phyloP scores from a whole-genome alignment of 35 echinoderm and acorn worm species.

The Ophioderma brevispina region DNA sequence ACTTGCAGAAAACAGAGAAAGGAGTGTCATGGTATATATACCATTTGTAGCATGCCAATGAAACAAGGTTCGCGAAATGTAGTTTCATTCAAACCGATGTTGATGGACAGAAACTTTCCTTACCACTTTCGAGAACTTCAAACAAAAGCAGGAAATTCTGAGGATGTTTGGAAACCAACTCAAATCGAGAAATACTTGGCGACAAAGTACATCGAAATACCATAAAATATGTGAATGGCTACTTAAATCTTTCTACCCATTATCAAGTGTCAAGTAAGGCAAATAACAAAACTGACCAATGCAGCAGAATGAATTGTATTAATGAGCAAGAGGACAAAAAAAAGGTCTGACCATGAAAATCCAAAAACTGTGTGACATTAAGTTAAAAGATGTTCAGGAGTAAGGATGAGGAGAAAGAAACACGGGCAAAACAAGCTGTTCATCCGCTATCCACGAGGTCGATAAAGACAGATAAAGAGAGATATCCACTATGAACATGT shows the following conservation, averaged over 20 bases:
- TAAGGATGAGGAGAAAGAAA: conserved; percentile 46
- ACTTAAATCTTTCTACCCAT: conserved; percentile 27
- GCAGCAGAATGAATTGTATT: neutral
- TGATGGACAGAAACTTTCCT: conserved; percentile 36
- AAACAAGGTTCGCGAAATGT: neutral
- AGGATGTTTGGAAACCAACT: conserved; percentile 42
- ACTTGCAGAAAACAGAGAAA: conserved; percentile 65
- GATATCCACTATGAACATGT: conserved; percentile 43
- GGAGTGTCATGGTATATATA: conserved; percentile 57
- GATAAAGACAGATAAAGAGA: conserved; percentile 16
- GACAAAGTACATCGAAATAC: conserved; percentile 34
- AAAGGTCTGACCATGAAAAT: too few species aligned
- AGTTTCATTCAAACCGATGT: neutral
- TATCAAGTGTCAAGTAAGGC: neutral
- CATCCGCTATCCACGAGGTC: conserved; percentile 33
- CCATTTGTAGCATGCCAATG: conserved; percentile 32
- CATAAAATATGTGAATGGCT: conserved; percentile 52
- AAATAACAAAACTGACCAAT: neutral
- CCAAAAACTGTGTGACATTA: too few species aligned
- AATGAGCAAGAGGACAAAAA: too few species aligned
- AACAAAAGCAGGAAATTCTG: conserved; percentile 40
- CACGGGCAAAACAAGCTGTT: conserved; percentile 18
- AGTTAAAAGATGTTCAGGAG: conserved; percentile 37
- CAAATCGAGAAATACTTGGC: conserved; percentile 48
- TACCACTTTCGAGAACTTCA: conserved; percentile 55